phyloP scores from a whole-genome alignment of 2,888 invertebrate species.

The Plagiodera versicolora region DNA sequence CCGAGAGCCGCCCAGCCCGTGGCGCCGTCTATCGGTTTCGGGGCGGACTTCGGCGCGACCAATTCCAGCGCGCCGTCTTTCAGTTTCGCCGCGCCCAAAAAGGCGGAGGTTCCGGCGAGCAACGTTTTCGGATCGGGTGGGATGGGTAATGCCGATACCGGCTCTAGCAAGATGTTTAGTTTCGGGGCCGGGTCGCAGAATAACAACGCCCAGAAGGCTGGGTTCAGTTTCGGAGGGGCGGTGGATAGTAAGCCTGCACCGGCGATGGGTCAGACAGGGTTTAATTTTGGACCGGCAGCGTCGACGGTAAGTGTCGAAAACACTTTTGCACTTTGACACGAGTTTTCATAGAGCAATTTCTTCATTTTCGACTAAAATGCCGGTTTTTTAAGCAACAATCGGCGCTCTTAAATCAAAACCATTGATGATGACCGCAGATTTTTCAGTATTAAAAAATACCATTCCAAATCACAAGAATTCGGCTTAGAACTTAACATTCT shows the following conservation, averaged over 20 bases:
- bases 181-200: constrained; percentile 39
- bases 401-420: no score
- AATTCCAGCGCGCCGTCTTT: constrained; percentile 21
- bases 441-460: no score
- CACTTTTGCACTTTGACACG: no score
- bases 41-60: constrained; percentile 42
- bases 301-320: constrained; percentile 36
- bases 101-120: constrained; percentile 8
- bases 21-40: constrained; percentile 40
- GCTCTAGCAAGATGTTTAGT: constrained; percentile 46
- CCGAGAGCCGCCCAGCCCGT: constrained; percentile 31
- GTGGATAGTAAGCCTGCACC: background rate
- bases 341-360: no score
- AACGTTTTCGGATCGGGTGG: constrained; percentile 23
- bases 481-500: no score
- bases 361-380: no score
- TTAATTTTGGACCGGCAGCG: constrained; percentile 46
- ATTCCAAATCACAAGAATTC: no score
- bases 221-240: constrained; percentile 45
- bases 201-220: constrained; percentile 39
- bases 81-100: constrained; percentile 20
- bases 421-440: no score
- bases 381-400: no score
- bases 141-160: constrained; percentile 11
- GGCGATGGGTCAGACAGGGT: constrained; percentile 32